Evolutionary conservation across 2,113 vertebrate species (phyloP).

Genomic region (Chionodraco myersi): DNA sequence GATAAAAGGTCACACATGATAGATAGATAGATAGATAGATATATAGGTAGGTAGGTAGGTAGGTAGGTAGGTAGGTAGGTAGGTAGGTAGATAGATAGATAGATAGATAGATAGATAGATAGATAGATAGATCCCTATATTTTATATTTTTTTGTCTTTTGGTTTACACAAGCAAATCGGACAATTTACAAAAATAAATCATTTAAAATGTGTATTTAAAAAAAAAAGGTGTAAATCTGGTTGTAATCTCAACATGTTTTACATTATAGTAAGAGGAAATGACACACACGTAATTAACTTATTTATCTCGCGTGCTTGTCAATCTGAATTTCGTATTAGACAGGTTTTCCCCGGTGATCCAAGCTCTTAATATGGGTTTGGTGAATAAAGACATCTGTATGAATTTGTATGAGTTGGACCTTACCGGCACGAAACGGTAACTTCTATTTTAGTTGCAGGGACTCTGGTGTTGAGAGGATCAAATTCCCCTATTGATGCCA

Average conservation of each 20-base stretch:
- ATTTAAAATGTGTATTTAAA: neutral
- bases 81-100: conserved; percentile 39
- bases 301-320: neutral
- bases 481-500: conserved; percentile 91
- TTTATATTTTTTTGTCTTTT: too few relatives aligned
- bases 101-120: neutral
- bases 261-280: neutral
- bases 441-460: conserved; percentile 95
- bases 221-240: neutral
- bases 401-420: conserved; percentile 33
- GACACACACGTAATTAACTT: conserved; percentile 5
- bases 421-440: conserved; percentile 95
- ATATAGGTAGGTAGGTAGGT: conserved; percentile 15
- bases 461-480: conserved; percentile 88
- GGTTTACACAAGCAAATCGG: too few relatives aligned
- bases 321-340: neutral
- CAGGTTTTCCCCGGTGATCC: neutral
- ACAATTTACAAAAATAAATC: too few relatives aligned
- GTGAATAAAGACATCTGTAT: neutral
- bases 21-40: conserved; percentile 30
- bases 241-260: neutral
- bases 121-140: conserved; percentile 32
- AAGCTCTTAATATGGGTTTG: neutral
- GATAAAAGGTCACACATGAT: conserved; percentile 26
- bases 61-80: neutral